Conservation (phyloP, 2,113 vertebrate species). For the Thinocorus orbignyianus region DNA sequence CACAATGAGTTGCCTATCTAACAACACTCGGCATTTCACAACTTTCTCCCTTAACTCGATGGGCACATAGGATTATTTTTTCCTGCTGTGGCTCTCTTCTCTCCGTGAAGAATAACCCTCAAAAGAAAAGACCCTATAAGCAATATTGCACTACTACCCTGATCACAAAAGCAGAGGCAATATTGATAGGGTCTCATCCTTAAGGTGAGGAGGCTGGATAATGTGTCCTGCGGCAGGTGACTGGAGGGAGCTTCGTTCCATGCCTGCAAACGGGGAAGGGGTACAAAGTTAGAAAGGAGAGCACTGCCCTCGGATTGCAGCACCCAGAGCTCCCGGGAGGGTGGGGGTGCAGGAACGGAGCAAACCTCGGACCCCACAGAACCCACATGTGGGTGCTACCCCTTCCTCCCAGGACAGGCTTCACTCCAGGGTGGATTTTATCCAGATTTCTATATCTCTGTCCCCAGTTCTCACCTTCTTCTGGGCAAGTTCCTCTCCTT, state of each 20-base stretch:
- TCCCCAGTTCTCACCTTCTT: neutral
- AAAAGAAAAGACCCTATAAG: constrained; percentile 95
- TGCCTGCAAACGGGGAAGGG: constrained; percentile 70
- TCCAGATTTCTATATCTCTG: neutral
- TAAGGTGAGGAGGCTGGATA: constrained; percentile 73
- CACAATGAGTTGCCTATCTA: constrained; percentile 47
- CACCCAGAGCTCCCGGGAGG: neutral
- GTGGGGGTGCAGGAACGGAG: neutral
- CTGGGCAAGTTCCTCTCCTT: neutral
- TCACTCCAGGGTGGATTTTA: neutral
- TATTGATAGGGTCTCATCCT: constrained; percentile 91
- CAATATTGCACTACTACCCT: constrained; percentile 96
- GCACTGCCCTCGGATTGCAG: constrained; percentile 14
- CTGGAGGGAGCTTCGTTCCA: constrained; percentile 58
- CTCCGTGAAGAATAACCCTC: constrained; percentile 69
- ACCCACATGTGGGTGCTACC: accelerated
- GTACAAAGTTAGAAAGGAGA: constrained; percentile 65
- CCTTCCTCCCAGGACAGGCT: neutral
- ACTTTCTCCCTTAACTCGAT: constrained; percentile 14
- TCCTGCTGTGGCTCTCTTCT: constrained; percentile 49
- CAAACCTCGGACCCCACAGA: neutral
- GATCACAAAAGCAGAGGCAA: constrained; percentile 91
- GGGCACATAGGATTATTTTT: constrained; percentile 15
- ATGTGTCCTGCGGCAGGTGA: constrained; percentile 54
- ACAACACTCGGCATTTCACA: neutral